A percentile compares a stretch with the other conserved stretches of the same genome.
Evolutionary conservation across 2,888 invertebrate genomes (phyloP).

Genomic region (Gastracanthus pulcherrimus): DNA sequence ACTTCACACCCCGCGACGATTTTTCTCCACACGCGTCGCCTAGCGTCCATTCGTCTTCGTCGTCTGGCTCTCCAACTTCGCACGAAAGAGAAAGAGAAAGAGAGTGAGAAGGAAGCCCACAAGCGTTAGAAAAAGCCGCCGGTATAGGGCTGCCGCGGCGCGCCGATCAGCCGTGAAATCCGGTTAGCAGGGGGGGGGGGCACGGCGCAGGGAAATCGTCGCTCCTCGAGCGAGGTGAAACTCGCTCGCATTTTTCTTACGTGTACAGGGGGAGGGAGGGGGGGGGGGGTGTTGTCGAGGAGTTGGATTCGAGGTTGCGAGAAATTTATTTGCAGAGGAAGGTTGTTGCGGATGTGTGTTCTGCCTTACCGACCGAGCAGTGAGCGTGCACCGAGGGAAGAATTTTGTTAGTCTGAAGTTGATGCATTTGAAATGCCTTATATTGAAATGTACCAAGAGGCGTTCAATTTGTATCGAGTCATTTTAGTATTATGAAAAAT

Average conservation of each 20-base stretch:
- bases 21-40: neutral
- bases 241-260: neutral
- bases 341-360: neutral
- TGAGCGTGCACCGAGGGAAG: too few species aligned
- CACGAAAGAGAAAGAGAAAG: neutral
- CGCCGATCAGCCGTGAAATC: conserved; percentile 49
- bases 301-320: neutral
- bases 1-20: neutral
- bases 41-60: conserved; percentile 39
- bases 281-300: neutral
- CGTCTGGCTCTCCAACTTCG: neutral
- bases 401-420: too few species aligned
- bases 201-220: conserved; percentile 17
- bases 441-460: too few species aligned
- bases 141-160: neutral
- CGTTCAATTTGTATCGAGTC: too few species aligned
- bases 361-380: neutral
- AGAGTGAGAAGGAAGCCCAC: neutral
- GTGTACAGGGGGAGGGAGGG: neutral
- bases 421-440: too few species aligned
- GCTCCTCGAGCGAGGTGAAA: too few species aligned
- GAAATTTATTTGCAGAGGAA: neutral
- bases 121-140: too few species aligned
- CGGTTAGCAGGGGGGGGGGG: conserved; percentile 39
- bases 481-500: too few species aligned